Conservation (phyloP, 1,140 invertebrate species). For the Saccostrea cuccullata region DNA sequence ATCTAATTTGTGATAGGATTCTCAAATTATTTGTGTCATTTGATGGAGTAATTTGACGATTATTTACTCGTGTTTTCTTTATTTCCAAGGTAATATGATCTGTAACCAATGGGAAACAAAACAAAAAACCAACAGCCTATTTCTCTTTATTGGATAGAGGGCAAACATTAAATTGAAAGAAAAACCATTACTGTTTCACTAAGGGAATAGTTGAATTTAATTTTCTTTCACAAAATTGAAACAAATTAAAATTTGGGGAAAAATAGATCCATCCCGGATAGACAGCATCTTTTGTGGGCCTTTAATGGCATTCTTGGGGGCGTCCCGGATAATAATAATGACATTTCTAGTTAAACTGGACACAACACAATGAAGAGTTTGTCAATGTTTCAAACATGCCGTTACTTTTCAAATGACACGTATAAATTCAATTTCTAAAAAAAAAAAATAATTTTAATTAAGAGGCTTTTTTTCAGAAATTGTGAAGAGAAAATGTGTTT, state of each 20-base stretch:
- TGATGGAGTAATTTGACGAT: slow-evolving; percentile 19
- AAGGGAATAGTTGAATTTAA: neutral
- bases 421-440: neutral
- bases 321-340: neutral
- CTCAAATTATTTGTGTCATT: slow-evolving; percentile 36
- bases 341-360: neutral
- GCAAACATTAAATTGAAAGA: neutral
- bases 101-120: neutral
- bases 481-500: no score
- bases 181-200: neutral
- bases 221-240: neutral
- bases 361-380: neutral
- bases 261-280: neutral
- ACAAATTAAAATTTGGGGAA: neutral
- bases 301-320: neutral
- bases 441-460: neutral
- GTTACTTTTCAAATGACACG: neutral
- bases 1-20: slow-evolving; percentile 13
- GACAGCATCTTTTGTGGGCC: neutral
- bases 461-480: no score
- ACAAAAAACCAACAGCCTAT: neutral
- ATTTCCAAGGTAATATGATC: neutral
- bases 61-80: slow-evolving; percentile 7
- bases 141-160: neutral
- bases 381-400: neutral